Conservation (phyloP, 2,113 vertebrate genomes). For the Oreotrochilus melanogaster region DNA sequence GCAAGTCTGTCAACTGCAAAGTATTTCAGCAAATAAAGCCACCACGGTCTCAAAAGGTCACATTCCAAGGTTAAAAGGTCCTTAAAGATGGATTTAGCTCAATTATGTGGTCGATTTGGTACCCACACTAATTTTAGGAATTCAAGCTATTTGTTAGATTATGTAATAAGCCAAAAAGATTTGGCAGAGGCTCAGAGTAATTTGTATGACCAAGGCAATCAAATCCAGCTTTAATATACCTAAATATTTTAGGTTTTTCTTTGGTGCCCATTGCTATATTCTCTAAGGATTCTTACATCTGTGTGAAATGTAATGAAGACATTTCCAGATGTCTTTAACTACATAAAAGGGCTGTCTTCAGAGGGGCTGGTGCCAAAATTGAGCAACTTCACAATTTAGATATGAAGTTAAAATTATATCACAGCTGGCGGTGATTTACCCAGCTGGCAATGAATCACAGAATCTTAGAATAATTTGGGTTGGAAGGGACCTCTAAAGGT, state of each 20-base stretch:
- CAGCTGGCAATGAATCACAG: neutral
- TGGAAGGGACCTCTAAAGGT: too few species aligned
- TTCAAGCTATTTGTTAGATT: conserved; percentile 5
- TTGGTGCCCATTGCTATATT: neutral
- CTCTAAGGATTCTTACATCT: neutral
- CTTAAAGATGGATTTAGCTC: conserved; percentile 19
- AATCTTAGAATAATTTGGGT: too few species aligned
- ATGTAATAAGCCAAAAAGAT: neutral
- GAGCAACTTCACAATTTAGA: neutral
- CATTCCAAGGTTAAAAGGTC: neutral
- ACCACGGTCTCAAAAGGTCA: neutral
- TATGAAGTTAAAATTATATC: neutral
- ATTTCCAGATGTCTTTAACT: neutral
- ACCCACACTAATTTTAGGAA: conserved; percentile 7
- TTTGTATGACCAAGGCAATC: neutral
- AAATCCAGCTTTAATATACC: neutral
- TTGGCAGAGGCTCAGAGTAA: neutral
- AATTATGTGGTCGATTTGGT: neutral
- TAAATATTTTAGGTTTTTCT: neutral
- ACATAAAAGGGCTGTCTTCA: neutral
- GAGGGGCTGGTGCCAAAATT: neutral
- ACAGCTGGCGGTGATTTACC: neutral
- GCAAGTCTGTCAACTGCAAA: neutral
- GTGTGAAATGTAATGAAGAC: neutral
- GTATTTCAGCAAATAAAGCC: conserved; percentile 37